Evolutionary conservation across 2,113 vertebrate genomes (phyloP).

Genomic region (Orcinus orca): DNA sequence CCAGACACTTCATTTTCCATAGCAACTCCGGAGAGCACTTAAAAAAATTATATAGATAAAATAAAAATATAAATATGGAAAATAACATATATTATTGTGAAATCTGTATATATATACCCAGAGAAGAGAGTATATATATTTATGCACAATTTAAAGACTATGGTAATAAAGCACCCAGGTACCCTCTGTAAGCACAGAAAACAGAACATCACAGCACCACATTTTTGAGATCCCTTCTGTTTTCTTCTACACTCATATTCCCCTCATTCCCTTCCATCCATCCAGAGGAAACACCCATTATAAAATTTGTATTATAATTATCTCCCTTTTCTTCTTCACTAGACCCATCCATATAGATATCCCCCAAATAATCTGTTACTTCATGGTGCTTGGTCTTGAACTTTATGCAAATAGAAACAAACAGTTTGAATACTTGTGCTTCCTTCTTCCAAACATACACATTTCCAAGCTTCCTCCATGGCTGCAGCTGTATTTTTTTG

Average conservation of each 20-base stretch:
- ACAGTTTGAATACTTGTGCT: background rate
- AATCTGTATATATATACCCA: background rate
- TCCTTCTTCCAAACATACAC: background rate
- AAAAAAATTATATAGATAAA: background rate
- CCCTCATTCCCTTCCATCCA: background rate
- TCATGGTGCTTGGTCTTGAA: background rate
- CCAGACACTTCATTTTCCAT: background rate
- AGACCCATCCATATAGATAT: background rate
- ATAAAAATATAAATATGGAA: background rate
- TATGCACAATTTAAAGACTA: background rate
- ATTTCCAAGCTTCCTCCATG: background rate
- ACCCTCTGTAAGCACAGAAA: background rate
- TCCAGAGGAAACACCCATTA: background rate
- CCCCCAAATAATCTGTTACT: background rate
- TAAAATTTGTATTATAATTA: background rate
- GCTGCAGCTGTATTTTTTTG: background rate
- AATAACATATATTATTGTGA: background rate
- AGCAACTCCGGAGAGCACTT: background rate
- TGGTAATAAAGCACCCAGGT: background rate
- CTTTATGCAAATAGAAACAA: background rate
- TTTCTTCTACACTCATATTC: background rate
- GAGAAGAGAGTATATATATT: background rate
- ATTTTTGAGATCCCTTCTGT: background rate
- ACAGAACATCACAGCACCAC: background rate
- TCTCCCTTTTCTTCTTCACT: background rate